Conservation (phyloP, 2,113 vertebrate genomes). For the Charina bottae region DNA sequence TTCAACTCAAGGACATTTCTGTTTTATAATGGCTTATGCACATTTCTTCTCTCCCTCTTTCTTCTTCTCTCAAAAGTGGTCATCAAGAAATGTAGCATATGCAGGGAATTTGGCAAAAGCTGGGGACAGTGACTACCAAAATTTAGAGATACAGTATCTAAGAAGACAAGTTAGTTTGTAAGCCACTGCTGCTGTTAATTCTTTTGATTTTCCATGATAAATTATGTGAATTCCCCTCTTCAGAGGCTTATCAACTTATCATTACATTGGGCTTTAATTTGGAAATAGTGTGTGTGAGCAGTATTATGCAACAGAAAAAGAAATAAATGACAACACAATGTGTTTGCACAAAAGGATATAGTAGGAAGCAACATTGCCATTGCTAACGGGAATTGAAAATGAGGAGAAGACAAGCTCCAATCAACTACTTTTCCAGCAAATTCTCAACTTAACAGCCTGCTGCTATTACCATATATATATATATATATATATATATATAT, state of each 20-base stretch:
- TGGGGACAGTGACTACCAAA: no score
- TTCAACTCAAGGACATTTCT: neutral
- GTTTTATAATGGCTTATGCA: neutral
- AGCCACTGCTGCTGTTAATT: neutral
- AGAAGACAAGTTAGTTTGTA: neutral
- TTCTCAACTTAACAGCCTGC: slow-evolving; percentile 46
- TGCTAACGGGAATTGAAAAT: slow-evolving; percentile 35
- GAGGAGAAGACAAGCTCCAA: neutral
- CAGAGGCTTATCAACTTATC: slow-evolving; percentile 29
- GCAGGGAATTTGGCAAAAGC: neutral
- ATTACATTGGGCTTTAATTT: slow-evolving; percentile 36
- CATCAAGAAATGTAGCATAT: neutral
- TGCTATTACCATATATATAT: slow-evolving; percentile 52
- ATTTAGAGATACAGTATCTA: neutral
- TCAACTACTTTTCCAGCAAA: slow-evolving; percentile 51
- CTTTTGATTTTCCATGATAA: slow-evolving; percentile 7
- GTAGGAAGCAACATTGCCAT: slow-evolving; percentile 27
- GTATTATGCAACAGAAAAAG: slow-evolving; percentile 27
- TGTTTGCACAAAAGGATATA: slow-evolving; percentile 32
- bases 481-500: no score
- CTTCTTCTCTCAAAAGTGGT: neutral
- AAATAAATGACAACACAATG: slow-evolving; percentile 40
- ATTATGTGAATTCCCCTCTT: slow-evolving; percentile 46
- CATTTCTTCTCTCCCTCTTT: neutral
- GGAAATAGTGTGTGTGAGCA: neutral